phyloP scores from a whole-genome alignment of 2,113 vertebrate species.

The Motacilla tschutschensis region DNA sequence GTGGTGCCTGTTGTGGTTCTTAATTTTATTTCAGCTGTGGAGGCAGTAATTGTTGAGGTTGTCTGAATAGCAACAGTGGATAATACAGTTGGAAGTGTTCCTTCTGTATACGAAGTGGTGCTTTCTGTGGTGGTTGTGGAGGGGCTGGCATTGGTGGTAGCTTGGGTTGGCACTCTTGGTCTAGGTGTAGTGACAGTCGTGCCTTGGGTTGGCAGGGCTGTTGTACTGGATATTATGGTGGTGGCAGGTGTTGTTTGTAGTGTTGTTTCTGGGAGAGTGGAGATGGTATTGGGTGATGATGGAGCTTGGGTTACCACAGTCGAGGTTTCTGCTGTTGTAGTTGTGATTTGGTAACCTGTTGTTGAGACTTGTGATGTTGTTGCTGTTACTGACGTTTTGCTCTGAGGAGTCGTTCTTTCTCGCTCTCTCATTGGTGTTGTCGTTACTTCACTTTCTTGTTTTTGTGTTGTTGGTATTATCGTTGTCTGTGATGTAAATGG shows the following conservation, averaged over 20 bases:
- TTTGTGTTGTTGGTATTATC: not conserved
- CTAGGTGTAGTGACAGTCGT: accelerated
- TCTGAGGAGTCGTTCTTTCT: accelerated
- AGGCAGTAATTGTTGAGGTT: not conserved
- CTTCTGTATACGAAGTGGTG: not conserved
- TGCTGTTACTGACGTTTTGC: accelerated
- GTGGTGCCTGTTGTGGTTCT: accelerated
- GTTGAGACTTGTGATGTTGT: accelerated
- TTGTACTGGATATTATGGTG: accelerated
- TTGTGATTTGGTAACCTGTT: accelerated
- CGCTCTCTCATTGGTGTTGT: accelerated
- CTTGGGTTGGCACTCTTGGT: not conserved
- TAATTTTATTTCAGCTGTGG: not conserved
- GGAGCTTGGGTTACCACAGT: accelerated
- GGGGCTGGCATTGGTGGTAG: not conserved
- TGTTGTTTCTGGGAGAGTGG: not conserved
- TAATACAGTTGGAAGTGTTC: not conserved
- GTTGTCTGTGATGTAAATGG: not conserved
- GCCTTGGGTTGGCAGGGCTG: not conserved
- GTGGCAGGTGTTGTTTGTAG: accelerated
- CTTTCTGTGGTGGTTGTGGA: accelerated
- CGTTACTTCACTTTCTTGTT: accelerated
- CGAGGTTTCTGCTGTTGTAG: accelerated
- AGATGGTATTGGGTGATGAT: not conserved
- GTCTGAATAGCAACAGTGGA: not conserved